Conservation (phyloP, 2,113 vertebrate species). For the Sturnira hondurensis region DNA sequence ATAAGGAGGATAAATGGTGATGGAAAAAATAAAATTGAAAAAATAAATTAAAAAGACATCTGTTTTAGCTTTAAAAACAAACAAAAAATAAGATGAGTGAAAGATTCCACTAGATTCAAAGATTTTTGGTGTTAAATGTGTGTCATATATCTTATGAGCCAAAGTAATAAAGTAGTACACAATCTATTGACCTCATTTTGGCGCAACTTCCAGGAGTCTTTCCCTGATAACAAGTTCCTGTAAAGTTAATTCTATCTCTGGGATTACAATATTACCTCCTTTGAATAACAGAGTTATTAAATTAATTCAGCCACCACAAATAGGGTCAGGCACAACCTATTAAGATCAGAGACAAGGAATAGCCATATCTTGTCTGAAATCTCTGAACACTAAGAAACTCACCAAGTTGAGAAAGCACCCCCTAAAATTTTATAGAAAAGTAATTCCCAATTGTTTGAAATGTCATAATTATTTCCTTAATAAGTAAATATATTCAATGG, state of each 20-base stretch:
- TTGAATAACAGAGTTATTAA: background rate
- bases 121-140: background rate
- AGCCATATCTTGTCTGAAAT: background rate
- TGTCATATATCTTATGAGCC: background rate
- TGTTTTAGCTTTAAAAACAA: too few species aligned
- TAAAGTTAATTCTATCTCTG: background rate
- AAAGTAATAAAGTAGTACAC: background rate
- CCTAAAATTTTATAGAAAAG: background rate
- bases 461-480: background rate
- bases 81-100: background rate
- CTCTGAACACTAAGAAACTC: background rate
- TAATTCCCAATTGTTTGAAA: background rate
- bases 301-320: background rate
- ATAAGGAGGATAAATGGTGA: too few species aligned
- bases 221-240: background rate
- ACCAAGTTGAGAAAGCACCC: background rate
- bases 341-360: background rate
- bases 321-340: too few species aligned
- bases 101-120: background rate
- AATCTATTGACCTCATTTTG: background rate
- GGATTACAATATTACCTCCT: background rate
- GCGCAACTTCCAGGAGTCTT: background rate
- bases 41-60: too few species aligned
- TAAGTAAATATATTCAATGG: background rate
- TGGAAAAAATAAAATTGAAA: too few species aligned